phyloP scores from a whole-genome alignment of 2,888 invertebrate genomes.

The Helobdella robusta region DNA sequence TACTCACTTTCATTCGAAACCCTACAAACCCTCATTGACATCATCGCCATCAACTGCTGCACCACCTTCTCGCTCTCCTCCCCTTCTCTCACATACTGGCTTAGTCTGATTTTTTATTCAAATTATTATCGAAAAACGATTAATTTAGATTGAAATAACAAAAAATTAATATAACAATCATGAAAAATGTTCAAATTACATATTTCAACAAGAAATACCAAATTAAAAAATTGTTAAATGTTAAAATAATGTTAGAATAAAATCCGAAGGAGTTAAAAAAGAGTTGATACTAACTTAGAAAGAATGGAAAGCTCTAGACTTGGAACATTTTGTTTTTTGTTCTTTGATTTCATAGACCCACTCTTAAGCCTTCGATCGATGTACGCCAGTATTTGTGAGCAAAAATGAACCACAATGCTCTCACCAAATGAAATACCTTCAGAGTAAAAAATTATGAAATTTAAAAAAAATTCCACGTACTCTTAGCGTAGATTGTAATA shows the following conservation, averaged over 20 bases:
- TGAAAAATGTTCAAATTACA: neutral
- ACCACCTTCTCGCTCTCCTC: neutral
- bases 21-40: neutral
- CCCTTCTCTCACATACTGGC: neutral
- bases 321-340: conserved; percentile 37
- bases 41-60: conserved; percentile 8
- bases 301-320: conserved; percentile 44
- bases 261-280: too few relatives aligned
- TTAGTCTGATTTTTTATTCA: neutral
- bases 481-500: too few relatives aligned
- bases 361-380: conserved; percentile 4
- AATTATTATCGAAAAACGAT: neutral
- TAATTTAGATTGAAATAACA: neutral
- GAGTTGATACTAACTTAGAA: conserved; percentile 38
- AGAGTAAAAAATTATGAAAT: too few relatives aligned
- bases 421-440: neutral
- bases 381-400: neutral
- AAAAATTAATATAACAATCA: neutral
- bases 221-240: conserved; percentile 43
- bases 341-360: conserved; percentile 32
- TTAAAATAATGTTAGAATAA: too few relatives aligned
- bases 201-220: neutral
- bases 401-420: neutral
- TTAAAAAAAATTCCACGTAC: too few relatives aligned
- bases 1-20: neutral